These are phyloP conservation scores for Falco concolor DNA, from an alignment of 2,797 vertebrate species.

Conservation along the genomic window DNA sequence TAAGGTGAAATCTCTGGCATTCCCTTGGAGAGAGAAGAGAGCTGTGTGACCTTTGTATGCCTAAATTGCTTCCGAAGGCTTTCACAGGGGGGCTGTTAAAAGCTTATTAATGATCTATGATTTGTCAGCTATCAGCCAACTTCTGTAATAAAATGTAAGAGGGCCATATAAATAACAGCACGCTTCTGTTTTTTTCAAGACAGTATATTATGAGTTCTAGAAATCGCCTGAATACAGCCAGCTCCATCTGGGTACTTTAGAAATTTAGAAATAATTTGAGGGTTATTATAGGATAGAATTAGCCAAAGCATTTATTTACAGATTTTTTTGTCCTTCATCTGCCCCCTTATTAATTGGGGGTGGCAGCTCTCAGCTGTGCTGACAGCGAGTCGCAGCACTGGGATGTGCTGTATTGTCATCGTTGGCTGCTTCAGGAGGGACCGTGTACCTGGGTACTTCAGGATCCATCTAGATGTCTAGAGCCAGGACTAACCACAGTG, in stretches of 20 bases:
- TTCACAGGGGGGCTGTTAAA: background rate
- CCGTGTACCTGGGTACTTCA: background rate
- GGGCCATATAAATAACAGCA: background rate
- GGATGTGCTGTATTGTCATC: background rate
- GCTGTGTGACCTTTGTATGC: background rate
- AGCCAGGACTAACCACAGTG: background rate
- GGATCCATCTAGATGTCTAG: background rate
- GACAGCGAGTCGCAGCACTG: accelerated
- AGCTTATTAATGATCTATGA: background rate
- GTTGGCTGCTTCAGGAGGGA: background rate
- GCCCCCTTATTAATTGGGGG: background rate
- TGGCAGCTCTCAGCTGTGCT: background rate
- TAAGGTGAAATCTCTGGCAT: slow-evolving; percentile 7
- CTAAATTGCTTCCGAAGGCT: background rate
- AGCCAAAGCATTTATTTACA: background rate
- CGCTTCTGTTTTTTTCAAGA: background rate
- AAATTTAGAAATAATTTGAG: background rate
- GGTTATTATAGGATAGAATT: background rate
- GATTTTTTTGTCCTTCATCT: background rate
- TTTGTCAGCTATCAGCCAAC: background rate
- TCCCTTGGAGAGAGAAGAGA: background rate
- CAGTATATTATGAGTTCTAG: background rate
- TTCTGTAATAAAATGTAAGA: background rate
- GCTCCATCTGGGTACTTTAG: slow-evolving; percentile 1
- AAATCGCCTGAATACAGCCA: background rate